Base-by-base conservation (phyloP, 2,113 vertebrate genomes). In the Paramormyrops kingsleyae region DNA sequence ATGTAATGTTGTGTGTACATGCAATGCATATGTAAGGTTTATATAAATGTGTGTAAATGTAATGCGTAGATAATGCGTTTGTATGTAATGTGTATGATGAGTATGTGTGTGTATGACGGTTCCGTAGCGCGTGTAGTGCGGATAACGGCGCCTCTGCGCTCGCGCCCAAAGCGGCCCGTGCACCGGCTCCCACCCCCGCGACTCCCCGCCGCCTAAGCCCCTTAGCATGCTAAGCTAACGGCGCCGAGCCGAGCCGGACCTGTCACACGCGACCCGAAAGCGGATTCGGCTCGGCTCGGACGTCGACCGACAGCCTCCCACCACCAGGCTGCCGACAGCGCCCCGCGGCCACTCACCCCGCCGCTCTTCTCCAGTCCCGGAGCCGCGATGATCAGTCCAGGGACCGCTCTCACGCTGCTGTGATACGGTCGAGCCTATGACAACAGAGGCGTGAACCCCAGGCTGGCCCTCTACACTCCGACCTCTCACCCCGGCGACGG, bases 381-480 rank as follows among this genome's bases (percentile, higher is more conserved):
- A 80, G 74, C 15, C 15, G 35, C 74, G 35, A 42, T 7, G 6
- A 19, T 80, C 74, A 2, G 74, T 80, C 35, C 35, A 7, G 35
- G 15, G 1, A 39, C 74, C 35, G 13, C 35, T 47, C 24, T 49
- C 83, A 49, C 83, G 44, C 83, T 19, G 74, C 74, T 19, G 31
- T 19, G 74, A 42, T n/a, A 80, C 74, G 1, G 74, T 35, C 13
- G 70, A 35, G 31, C 70, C 74, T 17, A 35, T 42, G 56, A 53
- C 52, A 56, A 89, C 87, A 47, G 87, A 42, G 74, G 74, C 35
- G 35, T 80, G 74, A 42, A 42, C 3, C 35, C 15, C 74, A 31
- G 35, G 74, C 15, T 66, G 39, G 5, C 92, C 94, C 92, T 92
- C 90, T 95, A 91, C 91, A 91, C 94, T 94, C 12, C 85, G 90